Conservation (phyloP, 2,113 vertebrate genomes). For the Peromyscus maniculatus region DNA sequence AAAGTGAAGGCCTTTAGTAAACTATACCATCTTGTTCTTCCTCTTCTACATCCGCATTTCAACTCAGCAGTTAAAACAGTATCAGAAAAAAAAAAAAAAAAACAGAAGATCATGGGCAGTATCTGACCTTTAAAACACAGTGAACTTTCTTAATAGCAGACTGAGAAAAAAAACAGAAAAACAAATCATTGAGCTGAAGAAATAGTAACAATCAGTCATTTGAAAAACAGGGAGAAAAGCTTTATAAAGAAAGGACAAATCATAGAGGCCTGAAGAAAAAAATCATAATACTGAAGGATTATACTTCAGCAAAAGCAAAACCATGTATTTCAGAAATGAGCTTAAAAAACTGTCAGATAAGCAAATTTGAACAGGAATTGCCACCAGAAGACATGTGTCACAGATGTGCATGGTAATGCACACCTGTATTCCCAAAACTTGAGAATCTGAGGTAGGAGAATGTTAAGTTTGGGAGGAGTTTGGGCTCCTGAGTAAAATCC, state of each 20-base stretch:
- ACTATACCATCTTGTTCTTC: background rate
- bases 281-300: background rate
- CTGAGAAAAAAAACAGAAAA: background rate
- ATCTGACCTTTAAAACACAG: slow-evolving; percentile 22
- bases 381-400: background rate
- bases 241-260: background rate
- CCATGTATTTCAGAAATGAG: background rate
- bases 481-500: background rate
- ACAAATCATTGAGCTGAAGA: background rate
- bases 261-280: background rate
- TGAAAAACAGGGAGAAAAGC: slow-evolving; percentile 14
- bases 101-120: background rate
- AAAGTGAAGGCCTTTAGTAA: background rate
- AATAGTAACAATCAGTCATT: background rate
- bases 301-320: background rate
- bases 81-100: background rate
- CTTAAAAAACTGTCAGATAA: slow-evolving; percentile 30
- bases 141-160: background rate
- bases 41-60: background rate
- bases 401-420: background rate
- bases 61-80: background rate
- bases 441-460: background rate
- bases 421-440: background rate
- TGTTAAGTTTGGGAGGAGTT: background rate
- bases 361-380: background rate